A percentile compares a stretch with the other conserved stretches of the same genome.
phyloP scores from a whole-genome alignment of 2,797 vertebrate genomes.

The Schizopygopsis malacanthus region DNA sequence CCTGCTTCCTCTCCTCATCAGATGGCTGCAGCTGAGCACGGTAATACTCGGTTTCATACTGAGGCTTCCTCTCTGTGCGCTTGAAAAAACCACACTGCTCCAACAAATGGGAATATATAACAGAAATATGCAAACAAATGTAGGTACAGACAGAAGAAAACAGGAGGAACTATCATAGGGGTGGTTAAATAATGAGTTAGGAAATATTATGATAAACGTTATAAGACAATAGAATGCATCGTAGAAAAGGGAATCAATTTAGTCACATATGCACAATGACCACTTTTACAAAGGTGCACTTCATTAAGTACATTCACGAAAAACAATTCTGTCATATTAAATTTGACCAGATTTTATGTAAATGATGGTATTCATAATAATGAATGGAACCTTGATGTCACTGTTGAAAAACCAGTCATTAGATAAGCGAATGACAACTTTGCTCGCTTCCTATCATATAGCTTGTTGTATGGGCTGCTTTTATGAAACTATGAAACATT shows the following conservation, averaged over 20 bases:
- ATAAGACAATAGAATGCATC: not conserved
- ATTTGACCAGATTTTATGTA: not conserved
- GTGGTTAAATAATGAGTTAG: not conserved
- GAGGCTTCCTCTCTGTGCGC: constrained; percentile 78
- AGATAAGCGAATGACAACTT: not conserved
- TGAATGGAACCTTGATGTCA: not conserved
- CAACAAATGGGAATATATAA: constrained; percentile 44
- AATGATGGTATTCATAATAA: not conserved
- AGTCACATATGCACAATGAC: not conserved
- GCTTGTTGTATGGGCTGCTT: not conserved
- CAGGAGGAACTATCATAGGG: constrained; percentile 40
- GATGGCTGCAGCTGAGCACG: constrained; percentile 89
- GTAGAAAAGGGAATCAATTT: not conserved
- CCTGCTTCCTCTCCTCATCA: constrained; percentile 83
- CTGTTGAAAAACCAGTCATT: not conserved
- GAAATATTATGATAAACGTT: not conserved
- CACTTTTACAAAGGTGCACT: not conserved
- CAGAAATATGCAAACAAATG: constrained; percentile 7
- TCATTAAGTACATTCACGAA: not conserved
- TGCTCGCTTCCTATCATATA: not conserved
- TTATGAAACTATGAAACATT: not conserved
- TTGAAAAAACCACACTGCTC: constrained; percentile 93
- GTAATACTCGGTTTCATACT: constrained; percentile 88
- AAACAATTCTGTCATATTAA: not conserved
- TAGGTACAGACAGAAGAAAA: constrained; percentile 51